Evolutionary conservation across 2,888 invertebrate species (phyloP).

Genomic region (Trisateles emortualis): DNA sequence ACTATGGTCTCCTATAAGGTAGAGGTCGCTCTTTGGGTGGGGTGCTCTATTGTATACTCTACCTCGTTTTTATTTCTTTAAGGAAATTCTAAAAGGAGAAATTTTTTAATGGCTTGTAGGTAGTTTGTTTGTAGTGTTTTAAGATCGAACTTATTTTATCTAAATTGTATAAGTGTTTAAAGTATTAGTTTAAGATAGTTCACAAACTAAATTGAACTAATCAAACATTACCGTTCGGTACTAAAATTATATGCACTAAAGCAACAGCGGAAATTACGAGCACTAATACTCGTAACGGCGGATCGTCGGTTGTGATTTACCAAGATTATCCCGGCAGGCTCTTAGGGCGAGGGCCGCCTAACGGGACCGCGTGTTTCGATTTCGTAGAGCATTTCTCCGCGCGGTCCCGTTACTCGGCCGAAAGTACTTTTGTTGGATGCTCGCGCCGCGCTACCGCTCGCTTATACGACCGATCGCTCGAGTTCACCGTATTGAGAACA

Average conservation of each 20-base stretch:
- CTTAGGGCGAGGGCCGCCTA: slow-evolving; percentile 80
- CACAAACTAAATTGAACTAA: slow-evolving; percentile 11
- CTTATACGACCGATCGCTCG: slow-evolving; percentile 72
- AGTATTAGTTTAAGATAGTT: background rate
- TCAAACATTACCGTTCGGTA: slow-evolving; percentile 39
- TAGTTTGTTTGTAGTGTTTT: too few species aligned
- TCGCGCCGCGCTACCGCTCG: slow-evolving; percentile 55
- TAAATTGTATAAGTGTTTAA: too few species aligned
- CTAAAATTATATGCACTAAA: slow-evolving; percentile 52
- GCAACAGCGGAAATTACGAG: slow-evolving; percentile 41
- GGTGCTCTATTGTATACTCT: too few species aligned
- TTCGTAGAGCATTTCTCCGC: slow-evolving; percentile 87
- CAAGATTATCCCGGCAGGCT: slow-evolving; percentile 75
- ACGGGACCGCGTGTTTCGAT: slow-evolving; percentile 86
- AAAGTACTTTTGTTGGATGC: slow-evolving; percentile 83
- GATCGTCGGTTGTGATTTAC: slow-evolving; percentile 68
- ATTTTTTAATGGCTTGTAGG: too few species aligned
- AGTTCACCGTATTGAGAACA: slow-evolving; percentile 81
- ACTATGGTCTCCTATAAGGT: too few species aligned
- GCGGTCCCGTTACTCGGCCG: slow-evolving; percentile 83
- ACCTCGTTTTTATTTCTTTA: too few species aligned
- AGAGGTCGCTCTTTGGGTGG: too few species aligned
- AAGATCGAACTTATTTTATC: too few species aligned
- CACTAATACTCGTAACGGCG: slow-evolving; percentile 53
- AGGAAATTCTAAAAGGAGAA: too few species aligned